Evolutionary conservation across 1,140 invertebrate genomes (phyloP), one percentile per base, ranked within the genome.

Genomic region (Drosophila subpulchrella): DNA sequence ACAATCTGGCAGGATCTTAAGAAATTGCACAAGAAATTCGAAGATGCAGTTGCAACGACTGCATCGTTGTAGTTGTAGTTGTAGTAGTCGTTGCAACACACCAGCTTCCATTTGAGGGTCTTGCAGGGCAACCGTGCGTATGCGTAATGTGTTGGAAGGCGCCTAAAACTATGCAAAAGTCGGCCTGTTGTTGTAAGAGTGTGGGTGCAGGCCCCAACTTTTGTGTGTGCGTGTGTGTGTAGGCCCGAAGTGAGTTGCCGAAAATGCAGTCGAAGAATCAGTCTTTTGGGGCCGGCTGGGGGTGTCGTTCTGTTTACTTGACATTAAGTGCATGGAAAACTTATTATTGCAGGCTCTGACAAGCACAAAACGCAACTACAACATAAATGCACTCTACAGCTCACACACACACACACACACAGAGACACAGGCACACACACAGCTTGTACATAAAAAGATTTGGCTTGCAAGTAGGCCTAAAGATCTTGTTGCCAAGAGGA

Each of bases 271-370:
- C 71, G 47, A 46, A 60, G 58, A 42, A 59, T 34, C 32, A 34
- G 24, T 57, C 42, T 48, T 10, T 24, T 48, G 39, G 34, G 30
- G 53, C 34, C 3, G 13, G 30, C n/a, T 27, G 20, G 15, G 48
- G 48, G 41, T 24, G 46, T 60, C 65, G 74, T 58, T 67, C 83
- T 88, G 82, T 88, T 86, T 82, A 88, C 84, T 88, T 88, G 84
- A 88, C 84, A 88, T 88, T 88, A 88, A 88, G 84, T 88, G 84
- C 80, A 84, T 78, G 63, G 84, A 89, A 88, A 89, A 88, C 84
- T 88, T 88, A 88, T 88, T 88, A 88, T 88, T 89, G 84, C 84
- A 83, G 84, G 75, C 75, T 76, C 71, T 79, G 83, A 88, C 83
- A 88, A 72, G 67, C 70, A 80, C 74, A 82, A 89, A 82, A 88